These are phyloP conservation scores for Steinernema khuongi DNA, from an alignment of 1,140 invertebrate genomes.

Conservation along the genomic window DNA sequence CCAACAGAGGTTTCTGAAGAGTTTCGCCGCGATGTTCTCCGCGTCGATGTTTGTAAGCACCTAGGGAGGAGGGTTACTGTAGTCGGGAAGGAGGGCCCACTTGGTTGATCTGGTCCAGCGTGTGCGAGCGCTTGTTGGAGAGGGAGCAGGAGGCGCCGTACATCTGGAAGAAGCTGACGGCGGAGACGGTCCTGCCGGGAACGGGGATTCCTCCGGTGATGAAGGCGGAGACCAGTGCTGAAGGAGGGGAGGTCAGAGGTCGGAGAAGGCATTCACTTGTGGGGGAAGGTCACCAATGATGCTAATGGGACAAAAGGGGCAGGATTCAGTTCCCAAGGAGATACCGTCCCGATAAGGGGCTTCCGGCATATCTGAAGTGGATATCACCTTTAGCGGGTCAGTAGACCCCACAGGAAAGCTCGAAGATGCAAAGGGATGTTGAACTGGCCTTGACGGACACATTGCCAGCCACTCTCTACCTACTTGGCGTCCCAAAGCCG, in stretches of 20 bases:
- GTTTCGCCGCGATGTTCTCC: conserved; percentile 20
- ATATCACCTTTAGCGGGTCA: too few species aligned
- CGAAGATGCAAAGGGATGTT: too few species aligned
- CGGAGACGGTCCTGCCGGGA: conserved; percentile 44
- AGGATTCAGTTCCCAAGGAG: too few species aligned
- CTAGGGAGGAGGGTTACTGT: conserved; percentile 25
- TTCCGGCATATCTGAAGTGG: too few species aligned
- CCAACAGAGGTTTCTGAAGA: conserved; percentile 36
- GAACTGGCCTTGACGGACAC: too few species aligned
- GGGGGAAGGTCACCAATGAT: too few species aligned
- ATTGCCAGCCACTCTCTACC: too few species aligned
- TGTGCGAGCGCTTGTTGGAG: conserved; percentile 13
- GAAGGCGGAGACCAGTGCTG: neutral
- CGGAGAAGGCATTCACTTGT: neutral
- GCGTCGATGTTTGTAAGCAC: conserved; percentile 43
- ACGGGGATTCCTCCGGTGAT: conserved; percentile 43
- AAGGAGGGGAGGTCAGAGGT: neutral
- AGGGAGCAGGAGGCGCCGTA: conserved; percentile 41
- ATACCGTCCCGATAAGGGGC: too few species aligned
- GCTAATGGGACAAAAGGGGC: too few species aligned
- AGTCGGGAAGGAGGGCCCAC: neutral
- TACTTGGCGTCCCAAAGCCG: too few species aligned
- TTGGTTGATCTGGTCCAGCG: neutral
- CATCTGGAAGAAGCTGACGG: conserved; percentile 47
- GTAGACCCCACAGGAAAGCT: too few species aligned